Evolutionary conservation across 2,797 vertebrate genomes (phyloP), one percentile per base, ranked within the genome.

Genomic region (Streptopelia turtur): DNA sequence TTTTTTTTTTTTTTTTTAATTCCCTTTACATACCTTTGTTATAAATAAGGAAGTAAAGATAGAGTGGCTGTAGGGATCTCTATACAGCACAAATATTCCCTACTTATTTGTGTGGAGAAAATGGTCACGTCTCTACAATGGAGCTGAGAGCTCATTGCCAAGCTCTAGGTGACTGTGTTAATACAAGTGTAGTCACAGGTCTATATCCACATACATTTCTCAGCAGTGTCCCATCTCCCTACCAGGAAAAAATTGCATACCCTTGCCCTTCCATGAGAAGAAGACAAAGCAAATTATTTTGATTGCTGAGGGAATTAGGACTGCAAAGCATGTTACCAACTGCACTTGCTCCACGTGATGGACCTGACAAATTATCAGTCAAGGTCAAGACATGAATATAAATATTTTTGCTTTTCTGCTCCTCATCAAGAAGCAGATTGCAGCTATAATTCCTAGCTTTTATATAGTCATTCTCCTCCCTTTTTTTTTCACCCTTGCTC

Each of bases 341-440:
- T 78, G 49, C 15, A 27, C 30, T 81, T 70, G 9, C 13, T 88
- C n/a, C 27, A 39, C 0, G 4, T 2, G 5, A 72, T 59, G 43
- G 71, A 68, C 52, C 18, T 52, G 49, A 52, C 10, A 68, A 18
- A 63, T 87, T 91, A 53, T 56, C 69, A 83, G n/a, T 72, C 69
- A 91, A 89, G 65, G 72, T 86, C 65, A 87, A 84, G 41, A 69
- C 50, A 84, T 1, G 6, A 72, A 82, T 82, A 76, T 28, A 93
- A 92, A 91, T 56, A 76, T 72, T 82, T 82, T 92, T 92, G 9
- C 41, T 89, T 89, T 89, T 95, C 63, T 72, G 16, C 50, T 89
- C 33, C 43, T 84, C 59, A 47, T 84, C 35, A 76, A 77, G 49
- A 74, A 64, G 12, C 22, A 91, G 30, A 91, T 47, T 37, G 30